Base-by-base conservation (phyloP, 2,888 invertebrate species). In the Drosophila parthenogenetica region DNA sequence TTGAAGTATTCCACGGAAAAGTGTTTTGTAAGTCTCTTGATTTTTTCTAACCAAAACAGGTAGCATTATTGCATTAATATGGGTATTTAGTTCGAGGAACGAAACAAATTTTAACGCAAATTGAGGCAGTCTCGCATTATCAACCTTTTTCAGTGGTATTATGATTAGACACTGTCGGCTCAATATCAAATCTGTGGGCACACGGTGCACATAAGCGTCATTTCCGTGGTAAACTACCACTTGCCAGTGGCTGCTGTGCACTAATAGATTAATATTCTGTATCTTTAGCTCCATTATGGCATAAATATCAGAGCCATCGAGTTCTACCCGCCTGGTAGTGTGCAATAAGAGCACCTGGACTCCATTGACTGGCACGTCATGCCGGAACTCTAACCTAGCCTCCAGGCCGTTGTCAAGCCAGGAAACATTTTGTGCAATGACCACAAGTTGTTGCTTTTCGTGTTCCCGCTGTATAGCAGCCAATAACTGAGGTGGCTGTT, bases 391-490 rank as follows among this genome's bases (percentile, higher is more conserved):
- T 0, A 91, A 7, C 0, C 58, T 54, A 0, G 87, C 83, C 14
- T 77, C 65, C 3, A 88, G 53, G 2, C n/a, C 19, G 3, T 22
- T 42, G 7, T 50, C 83, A 3, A 32, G 73, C 68, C 16, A 73
- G 40, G 49, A 70, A 77, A 22, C 82, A 62, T 42, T 79, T 39
- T 68, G 69, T 4, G 74, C 79, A 13, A 91, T 78, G 1, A 90
- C 77, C 22, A 91, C 69, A 0, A 91, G 69, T 37, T 91, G 89
- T 46, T 91, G 91, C 29, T 90, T 89, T 32, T 78, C 71, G 35
- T 85, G 86, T 64, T 91, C 91, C 13, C 65, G 62, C 22, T 90
- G 82, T 14, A 91, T 82, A 0, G 73, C 74, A 37, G 76, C 63
- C 59, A 85, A 68, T 0, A 91, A 70, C 2, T 74, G 62, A 7